Evolutionary conservation across 2,797 vertebrate genomes (phyloP).

Genomic region (Manis crassicaudata): DNA sequence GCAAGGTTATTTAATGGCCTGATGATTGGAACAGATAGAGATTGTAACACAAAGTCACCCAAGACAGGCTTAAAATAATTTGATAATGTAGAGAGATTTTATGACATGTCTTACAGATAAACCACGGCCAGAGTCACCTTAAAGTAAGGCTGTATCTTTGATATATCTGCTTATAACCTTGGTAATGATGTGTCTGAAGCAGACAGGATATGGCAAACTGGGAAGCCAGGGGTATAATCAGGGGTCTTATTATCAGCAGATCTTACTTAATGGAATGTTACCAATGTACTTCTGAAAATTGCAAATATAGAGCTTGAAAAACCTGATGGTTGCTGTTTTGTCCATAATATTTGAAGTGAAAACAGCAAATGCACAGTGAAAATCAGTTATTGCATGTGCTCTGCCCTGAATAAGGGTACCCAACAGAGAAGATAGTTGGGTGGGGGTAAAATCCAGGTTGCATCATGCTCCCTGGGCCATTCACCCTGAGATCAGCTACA

Average conservation of each 20-base stretch:
- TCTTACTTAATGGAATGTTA: slow-evolving; percentile 61
- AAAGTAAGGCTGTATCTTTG: slow-evolving; percentile 75
- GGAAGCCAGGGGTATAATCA: slow-evolving; percentile 29
- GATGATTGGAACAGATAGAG: slow-evolving; percentile 57
- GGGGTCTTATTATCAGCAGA: slow-evolving; percentile 64
- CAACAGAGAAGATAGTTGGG: accelerated
- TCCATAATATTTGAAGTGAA: slow-evolving; percentile 36
- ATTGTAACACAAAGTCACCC: slow-evolving; percentile 54
- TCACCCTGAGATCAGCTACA: accelerated
- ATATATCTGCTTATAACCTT: slow-evolving; percentile 58
- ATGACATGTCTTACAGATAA: slow-evolving; percentile 71
- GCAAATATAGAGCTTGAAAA: not conserved
- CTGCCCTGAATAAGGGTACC: not conserved
- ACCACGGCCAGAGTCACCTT: slow-evolving; percentile 43
- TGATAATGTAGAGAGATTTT: slow-evolving; percentile 67
- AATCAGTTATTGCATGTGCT: not conserved
- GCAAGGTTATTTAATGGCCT: slow-evolving; percentile 59
- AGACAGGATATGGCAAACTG: slow-evolving; percentile 63
- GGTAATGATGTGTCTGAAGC: slow-evolving; percentile 56
- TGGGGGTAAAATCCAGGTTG: no score
- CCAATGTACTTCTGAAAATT: slow-evolving; percentile 56
- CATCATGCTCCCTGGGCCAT: not conserved
- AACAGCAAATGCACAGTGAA: slow-evolving; percentile 20
- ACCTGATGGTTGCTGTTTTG: not conserved
- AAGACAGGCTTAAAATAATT: slow-evolving; percentile 71